A percentile compares a stretch with the other conserved stretches of the same genome.
Conservation (phyloP, 2,888 invertebrate genomes). For the Heteropelma amictum region DNA sequence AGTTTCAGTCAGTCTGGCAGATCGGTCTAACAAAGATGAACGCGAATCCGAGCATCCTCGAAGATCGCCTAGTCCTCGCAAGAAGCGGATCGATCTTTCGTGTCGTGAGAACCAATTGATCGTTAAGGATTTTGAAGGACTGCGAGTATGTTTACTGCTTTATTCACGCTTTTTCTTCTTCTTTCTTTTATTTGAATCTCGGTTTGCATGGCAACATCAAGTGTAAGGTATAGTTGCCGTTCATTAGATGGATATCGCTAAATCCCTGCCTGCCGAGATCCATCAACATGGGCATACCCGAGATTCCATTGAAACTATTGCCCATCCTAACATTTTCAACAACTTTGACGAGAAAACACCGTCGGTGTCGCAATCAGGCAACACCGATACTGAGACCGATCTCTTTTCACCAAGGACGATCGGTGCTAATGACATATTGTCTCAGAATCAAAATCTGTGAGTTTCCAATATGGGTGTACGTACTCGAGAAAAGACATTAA, state of each 20-base stretch:
- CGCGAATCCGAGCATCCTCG: slow-evolving; percentile 38
- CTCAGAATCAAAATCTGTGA: slow-evolving; percentile 45
- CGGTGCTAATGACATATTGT: background rate
- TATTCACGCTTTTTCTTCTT: background rate
- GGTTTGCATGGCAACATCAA: too few species aligned
- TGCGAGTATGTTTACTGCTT: slow-evolving; percentile 39
- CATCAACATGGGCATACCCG: slow-evolving; percentile 28
- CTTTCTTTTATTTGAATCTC: background rate
- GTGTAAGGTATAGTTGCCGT: too few species aligned
- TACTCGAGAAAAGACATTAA: too few species aligned
- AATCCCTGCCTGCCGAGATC: slow-evolving; percentile 18
- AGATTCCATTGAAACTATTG: slow-evolving; percentile 62
- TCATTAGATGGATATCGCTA: slow-evolving; percentile 19
- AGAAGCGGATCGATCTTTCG: slow-evolving; percentile 34
- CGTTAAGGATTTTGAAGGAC: slow-evolving; percentile 54
- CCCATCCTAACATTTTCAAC: slow-evolving; percentile 64
- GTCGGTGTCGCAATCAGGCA: slow-evolving; percentile 62
- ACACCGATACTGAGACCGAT: slow-evolving; percentile 63
- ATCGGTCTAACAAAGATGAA: slow-evolving; percentile 53
- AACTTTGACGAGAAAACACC: slow-evolving; percentile 64
- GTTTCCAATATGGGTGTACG: background rate
- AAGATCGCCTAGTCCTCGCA: slow-evolving; percentile 51
- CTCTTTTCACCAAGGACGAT: slow-evolving; percentile 54
- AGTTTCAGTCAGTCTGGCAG: slow-evolving; percentile 56
- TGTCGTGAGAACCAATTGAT: background rate